Base-by-base conservation (phyloP, 1,140 invertebrate species). In the Zophobas atratus region DNA sequence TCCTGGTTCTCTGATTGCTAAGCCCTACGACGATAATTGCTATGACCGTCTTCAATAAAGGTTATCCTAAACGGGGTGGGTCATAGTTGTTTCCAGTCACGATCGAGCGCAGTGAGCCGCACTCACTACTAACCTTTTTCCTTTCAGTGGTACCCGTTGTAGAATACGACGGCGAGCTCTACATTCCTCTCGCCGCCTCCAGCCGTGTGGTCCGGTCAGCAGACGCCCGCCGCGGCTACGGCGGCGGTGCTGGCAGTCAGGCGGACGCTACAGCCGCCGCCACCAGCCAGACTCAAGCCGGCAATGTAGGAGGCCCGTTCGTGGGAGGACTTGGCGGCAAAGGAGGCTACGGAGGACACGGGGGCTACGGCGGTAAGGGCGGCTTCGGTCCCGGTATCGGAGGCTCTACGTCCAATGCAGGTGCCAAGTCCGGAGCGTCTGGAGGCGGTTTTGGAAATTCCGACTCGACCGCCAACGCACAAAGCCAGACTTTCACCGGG, bases 401-500 rank as follows among this genome's bases (percentile, higher is more conserved):
- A 6, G 20, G 38, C n/a, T 60, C 38, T 2, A 60, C 33, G n/a
- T 48, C 35, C 3, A 46, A 56, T 35, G 72, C 53, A 8, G 51
- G 51, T 4, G 72, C 72, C 38, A 75, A 75, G 46, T 53, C 72
- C 1, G 72, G 72, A 20, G 55, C 36, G 2, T 75, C 49, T 43
- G 67, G 39, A 34, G 39, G 63, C 41, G 71, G 51, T 39, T 75
- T 32, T n/a, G 72, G 72, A 6, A 48, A 60, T 35, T 39, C 72
- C 20, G 53, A 75, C 6, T 75, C 72, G 0, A 75, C 55, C 1
- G 72, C 72, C 39, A 75, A 75, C 56, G 72, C 72, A 41, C 72
- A 75, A 75, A 33, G 53, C 2, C 72, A 75, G 36, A 75, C 72
- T 34, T 75, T 75, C 53, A 75, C 36, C 35, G 72, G 72, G 35